Conservation (phyloP, 2,113 vertebrate genomes). For the Larimichthys polyactis region DNA sequence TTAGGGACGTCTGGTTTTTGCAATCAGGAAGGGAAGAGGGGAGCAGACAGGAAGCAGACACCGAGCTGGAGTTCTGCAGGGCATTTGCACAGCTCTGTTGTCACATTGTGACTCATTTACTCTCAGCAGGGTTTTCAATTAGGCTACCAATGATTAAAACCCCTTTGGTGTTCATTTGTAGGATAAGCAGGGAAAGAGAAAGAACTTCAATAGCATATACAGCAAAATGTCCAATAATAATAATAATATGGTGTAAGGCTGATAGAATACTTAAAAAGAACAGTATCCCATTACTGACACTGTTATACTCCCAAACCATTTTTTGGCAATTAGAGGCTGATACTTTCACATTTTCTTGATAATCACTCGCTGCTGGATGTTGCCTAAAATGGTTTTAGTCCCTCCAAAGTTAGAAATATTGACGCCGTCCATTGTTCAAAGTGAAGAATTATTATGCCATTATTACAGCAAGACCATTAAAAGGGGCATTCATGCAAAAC, state of each 20-base stretch:
- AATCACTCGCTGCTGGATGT: conserved; percentile 3
- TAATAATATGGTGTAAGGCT: background rate
- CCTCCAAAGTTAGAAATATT: conserved; percentile 13
- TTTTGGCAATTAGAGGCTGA: conserved; percentile 12
- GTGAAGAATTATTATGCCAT: conserved; percentile 28
- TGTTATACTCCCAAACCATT: background rate
- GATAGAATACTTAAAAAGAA: background rate
- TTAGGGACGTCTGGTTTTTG: conserved; percentile 29
- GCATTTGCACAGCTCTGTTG: conserved; percentile 51
- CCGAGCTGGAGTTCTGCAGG: conserved; percentile 17
- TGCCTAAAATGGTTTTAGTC: conserved; percentile 9
- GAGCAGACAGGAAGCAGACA: conserved; percentile 48
- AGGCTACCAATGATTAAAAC: conserved; percentile 59
- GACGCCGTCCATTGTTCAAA: conserved; percentile 8
- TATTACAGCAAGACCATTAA: conserved; percentile 37
- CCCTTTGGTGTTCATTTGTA: conserved; percentile 39
- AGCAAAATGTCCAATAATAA: conserved; percentile 10
- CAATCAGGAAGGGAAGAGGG: conserved; percentile 13
- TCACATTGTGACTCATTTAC: conserved; percentile 63
- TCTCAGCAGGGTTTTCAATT: conserved; percentile 70
- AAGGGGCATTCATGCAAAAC: conserved; percentile 48
- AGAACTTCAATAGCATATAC: conserved; percentile 11
- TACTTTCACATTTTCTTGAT: background rate
- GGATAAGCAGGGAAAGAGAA: conserved; percentile 10
- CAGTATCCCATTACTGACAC: background rate